Base-by-base conservation (phyloP, 2,113 vertebrate species). In the Ploceus nigricollis region DNA sequence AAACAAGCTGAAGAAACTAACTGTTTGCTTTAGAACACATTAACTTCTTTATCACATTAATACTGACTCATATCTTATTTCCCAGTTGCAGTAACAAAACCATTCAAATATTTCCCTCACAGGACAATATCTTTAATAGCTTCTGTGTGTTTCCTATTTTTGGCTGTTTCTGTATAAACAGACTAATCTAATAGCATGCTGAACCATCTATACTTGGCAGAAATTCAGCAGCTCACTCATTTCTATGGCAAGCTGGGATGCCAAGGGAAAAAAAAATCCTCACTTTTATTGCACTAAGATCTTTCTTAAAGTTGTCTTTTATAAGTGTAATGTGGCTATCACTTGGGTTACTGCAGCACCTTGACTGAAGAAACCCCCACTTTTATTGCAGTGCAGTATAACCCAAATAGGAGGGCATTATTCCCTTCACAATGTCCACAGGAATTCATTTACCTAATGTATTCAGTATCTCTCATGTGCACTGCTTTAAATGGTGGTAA, bases 141-240 rank as follows among this genome's bases (percentile, higher is more conserved):
- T 98, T 98, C 93, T 97, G 94, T 97, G 96, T 97, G 97, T 97
- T 98, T 98, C 97, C 97, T 98, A 98, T 98, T 98, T 98, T 97
- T 95, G 98, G 97, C 98, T 98, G 97, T 98, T 98, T 98, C 98
- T 98, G 94, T 98, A 98, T 98, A 98, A 98, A 98, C 98, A 98
- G 97, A 97, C 98, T 98, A 98, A 98, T 98, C 97, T 97, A 98
- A 98, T 98, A 97, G 98, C 97, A 93, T 95, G 94, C 98, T 98
- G 96, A 98, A 98, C 97, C 97, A 97, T 98, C 98, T 98, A 96
- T 81, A 96, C 96, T 98, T 98, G 98, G 98, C 98, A 98, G 97
- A 97, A 97, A 96, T 98, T 98, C 98, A 98, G 97, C 97, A 98
- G 94, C 98, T 98, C 98, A 98, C 96, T 98, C 97, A 97, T 98